Conservation (phyloP, 2,888 invertebrate genomes). For the Oligia latruncula region DNA sequence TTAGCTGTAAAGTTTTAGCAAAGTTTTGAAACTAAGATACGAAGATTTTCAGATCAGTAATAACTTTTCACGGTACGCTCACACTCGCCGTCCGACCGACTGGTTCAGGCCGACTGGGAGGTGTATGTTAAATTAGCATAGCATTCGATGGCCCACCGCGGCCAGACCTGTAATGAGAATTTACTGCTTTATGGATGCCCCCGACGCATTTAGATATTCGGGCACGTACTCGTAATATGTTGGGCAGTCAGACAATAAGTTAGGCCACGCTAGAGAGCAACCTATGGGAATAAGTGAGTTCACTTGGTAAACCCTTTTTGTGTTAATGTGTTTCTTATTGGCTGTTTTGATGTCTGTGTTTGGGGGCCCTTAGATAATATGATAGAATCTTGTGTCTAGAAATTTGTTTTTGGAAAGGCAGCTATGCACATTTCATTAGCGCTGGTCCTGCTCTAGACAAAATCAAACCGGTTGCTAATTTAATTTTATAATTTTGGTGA, state of each 20-base stretch:
- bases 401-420: neutral
- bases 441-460: too few relatives aligned
- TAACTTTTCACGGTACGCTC: conserved; percentile 31
- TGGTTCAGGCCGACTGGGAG: conserved; percentile 63
- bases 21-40: neutral
- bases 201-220: conserved; percentile 70
- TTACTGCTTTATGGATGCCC: conserved; percentile 75
- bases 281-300: conserved; percentile 48
- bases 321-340: conserved; percentile 48
- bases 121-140: conserved; percentile 83
- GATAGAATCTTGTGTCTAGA: neutral
- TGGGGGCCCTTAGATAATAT: neutral
- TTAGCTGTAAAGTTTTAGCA: neutral
- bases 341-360: conserved; percentile 4
- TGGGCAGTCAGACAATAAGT: conserved; percentile 58
- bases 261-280: conserved; percentile 41
- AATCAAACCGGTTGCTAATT: too few relatives aligned
- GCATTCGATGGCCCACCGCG: conserved; percentile 78
- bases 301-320: conserved; percentile 30
- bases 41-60: conserved; percentile 23
- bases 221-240: conserved; percentile 67
- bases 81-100: conserved; percentile 36
- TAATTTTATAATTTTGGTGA: too few relatives aligned
- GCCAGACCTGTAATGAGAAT: conserved; percentile 78
- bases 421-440: neutral